A percentile compares a stretch with the other conserved stretches of the same genome.
Conservation (phyloP, 2,888 invertebrate species). For the Sipha maydis region DNA sequence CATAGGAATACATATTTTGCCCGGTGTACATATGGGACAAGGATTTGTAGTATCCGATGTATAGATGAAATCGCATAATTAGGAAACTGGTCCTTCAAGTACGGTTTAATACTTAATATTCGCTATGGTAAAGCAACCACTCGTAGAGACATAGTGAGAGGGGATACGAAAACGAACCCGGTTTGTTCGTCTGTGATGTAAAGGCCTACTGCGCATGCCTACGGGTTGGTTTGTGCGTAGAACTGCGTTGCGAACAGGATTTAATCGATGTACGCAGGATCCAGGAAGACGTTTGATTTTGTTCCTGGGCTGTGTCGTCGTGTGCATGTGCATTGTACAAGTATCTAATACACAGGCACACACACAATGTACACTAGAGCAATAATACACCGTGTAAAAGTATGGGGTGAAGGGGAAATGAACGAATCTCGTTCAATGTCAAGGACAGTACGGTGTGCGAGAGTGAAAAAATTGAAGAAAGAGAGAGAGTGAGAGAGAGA, state of each 20-base stretch:
- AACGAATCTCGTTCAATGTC: conserved; percentile 58
- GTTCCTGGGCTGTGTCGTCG: background rate
- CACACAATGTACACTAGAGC: too few species aligned
- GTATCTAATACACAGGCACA: background rate
- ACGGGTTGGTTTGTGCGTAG: background rate
- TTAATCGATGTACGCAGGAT: background rate
- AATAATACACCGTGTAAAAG: too few species aligned
- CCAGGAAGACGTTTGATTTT: background rate
- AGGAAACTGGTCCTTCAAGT: background rate
- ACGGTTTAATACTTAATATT: too few species aligned
- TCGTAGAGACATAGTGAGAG: background rate
- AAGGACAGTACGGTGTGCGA: conserved; percentile 22
- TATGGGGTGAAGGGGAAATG: background rate
- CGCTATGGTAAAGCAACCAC: too few species aligned
- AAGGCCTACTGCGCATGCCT: background rate
- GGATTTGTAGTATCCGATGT: background rate
- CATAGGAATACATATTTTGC: too few species aligned
- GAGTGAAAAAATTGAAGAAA: background rate
- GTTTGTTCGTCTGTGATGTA: background rate
- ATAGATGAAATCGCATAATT: background rate
- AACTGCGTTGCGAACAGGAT: too few species aligned
- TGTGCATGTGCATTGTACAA: too few species aligned
- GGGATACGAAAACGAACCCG: background rate
- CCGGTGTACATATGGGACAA: background rate
- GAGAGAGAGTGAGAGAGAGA: background rate